Base-by-base conservation (phyloP, 2,888 invertebrate genomes). In the Orchestes rusci region DNA sequence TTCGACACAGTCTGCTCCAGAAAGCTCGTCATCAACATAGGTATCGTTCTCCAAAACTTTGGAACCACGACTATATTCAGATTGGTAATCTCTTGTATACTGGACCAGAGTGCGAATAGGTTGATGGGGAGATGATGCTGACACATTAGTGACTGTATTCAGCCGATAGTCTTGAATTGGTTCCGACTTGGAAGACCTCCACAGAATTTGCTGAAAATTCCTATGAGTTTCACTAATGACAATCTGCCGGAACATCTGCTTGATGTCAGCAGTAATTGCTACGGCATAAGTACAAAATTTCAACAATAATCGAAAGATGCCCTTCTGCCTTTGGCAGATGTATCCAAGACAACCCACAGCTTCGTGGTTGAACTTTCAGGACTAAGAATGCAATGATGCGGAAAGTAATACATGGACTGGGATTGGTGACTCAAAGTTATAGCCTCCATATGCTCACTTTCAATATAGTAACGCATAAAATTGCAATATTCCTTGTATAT, bases 391-490 rank as follows among this genome's bases (percentile, higher is more conserved):
- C 41, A 34, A 12, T 55, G 53, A 44, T 58, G 56, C 3, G 57
- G 55, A 5, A 57, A 34, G 34, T 50, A 54, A 29, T 51, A 55
- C 7, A 8, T 8, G 10, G 19, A 12, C 3, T 13, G 8, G 7
- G 36, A 20, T 12, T 17, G 7, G 2, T 36, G 3, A 8, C 10
- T 16, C n/a, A 39, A 18, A 10, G 32, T 13, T 13, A 17, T 3
- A n/a, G 4, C 8, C 17, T 27, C 15, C 39, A 39, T 39, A 16
- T 39, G 40, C 8, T 36, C 28, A 23, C 27, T 23, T 8, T 38
- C 37, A 45, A 55, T 2, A 46, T 47, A 54, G 38, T 55, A 50
- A 4, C 16, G 27, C 45, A 55, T 51, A 35, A 49, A 53, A 2
- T 44, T 16, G 5, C 16, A 13, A 30, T 39, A 39, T 16, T 39